Evolutionary conservation across 2,888 invertebrate species (phyloP), one percentile per base, ranked within the genome.

Genomic region (Xanthorhoe spadicearia): DNA sequence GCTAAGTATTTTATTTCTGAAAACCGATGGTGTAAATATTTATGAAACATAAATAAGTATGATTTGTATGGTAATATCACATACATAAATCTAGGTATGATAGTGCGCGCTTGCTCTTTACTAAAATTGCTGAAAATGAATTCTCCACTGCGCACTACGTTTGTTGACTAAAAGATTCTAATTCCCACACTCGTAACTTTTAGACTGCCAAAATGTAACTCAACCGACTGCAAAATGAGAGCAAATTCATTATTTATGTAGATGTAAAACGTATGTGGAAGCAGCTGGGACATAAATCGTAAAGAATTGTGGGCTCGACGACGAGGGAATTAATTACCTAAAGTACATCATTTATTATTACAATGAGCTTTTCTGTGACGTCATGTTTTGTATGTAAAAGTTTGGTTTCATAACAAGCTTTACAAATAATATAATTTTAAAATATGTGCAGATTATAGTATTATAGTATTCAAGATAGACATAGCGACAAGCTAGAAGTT

Each of bases 191-290:
- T 57, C 54, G 51, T 55, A 61, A 50, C 52, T 57, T 64, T 61
- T 57, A 43, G 38, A 46, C 56, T 52, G 17, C 46, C 23, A 52
- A 60, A 64, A 61, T 64, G 56, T 60, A 10, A 64, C 53, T 43
- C 52, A 57, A 50, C 60, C 51, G 49, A 61, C 63, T 60, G 63
- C 43, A 68, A 61, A 64, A 68, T 64, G 61, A 57, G 53, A 68
- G 61, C 56, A 64, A 68, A 64, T 60, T 61, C 67, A 68, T 68
- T 68, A 68, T 57, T 68, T 64, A 68, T 64, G 67, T 61, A 64
- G 64, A 64, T 68, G 56, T 61, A 53, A 57, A 68, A 57, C 67
- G 64, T 68, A 68, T 68, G 52, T 54, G 53, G 54, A 52, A 63
- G 56, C 67, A 49, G 56, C 63, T 67, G 67, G 63, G 53, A 61